Percentiles rank a stretch among this genome's conserved stretches.
These are phyloP conservation scores for Lacanobia oleracea DNA, from an alignment of 2,888 invertebrate genomes.

Conservation along the genomic window DNA sequence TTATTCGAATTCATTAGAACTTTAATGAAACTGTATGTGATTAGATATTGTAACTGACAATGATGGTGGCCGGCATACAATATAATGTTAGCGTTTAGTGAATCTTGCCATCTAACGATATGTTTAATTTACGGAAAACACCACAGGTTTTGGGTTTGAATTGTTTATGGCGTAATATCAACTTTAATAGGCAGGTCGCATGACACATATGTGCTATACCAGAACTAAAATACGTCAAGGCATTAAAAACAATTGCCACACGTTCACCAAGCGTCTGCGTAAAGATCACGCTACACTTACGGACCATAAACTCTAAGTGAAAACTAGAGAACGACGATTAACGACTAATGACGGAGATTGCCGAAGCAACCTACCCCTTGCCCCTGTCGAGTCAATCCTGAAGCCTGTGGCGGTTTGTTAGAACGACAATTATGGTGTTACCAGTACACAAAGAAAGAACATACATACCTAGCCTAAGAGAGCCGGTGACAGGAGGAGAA, in stretches of 20 bases:
- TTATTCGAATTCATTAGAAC: conserved; percentile 54
- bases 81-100: conserved; percentile 89
- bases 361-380: conserved; percentile 22
- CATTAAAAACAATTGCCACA: neutral
- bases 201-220: neutral
- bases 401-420: conserved; percentile 76
- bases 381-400: conserved; percentile 56
- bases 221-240: neutral
- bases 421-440: conserved; percentile 86
- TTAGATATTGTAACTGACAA: conserved; percentile 61
- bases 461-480: conserved; percentile 86
- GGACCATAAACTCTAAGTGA: neutral
- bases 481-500: conserved; percentile 85
- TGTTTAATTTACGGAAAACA: conserved; percentile 80
- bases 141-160: conserved; percentile 71
- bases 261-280: neutral
- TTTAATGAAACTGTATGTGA: conserved; percentile 56
- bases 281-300: neutral
- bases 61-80: conserved; percentile 67
- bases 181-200: neutral
- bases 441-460: conserved; percentile 88
- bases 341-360: conserved; percentile 11
- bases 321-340: neutral
- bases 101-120: conserved; percentile 87
- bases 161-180: conserved; percentile 27